Percentiles rank a stretch among this genome's conserved stretches.
These are phyloP conservation scores for Lasioglossum leucozonium DNA, from an alignment of 2,888 invertebrate species.

Conservation along the genomic window DNA sequence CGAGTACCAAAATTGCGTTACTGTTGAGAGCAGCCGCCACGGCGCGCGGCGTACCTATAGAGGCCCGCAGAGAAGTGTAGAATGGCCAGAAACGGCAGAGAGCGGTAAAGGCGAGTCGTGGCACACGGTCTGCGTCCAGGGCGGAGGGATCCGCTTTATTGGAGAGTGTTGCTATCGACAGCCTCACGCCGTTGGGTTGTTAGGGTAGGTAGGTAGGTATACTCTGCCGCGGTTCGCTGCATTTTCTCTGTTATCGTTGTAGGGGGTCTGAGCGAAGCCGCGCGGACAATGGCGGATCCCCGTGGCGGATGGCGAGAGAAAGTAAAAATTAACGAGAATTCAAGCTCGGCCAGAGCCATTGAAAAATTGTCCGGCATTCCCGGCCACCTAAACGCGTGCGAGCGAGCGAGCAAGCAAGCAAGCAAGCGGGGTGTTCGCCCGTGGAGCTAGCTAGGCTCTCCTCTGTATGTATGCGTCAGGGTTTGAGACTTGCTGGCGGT, in stretches of 20 bases:
- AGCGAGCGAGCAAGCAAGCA: slow-evolving; percentile 1
- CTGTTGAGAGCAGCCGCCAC: slow-evolving; percentile 61
- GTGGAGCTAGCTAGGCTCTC: slow-evolving; percentile 9
- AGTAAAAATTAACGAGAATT: slow-evolving; percentile 84
- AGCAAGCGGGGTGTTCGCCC: slow-evolving; percentile 24
- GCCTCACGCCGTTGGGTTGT: slow-evolving; percentile 76
- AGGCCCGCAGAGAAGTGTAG: slow-evolving; percentile 44
- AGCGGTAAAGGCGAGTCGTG: slow-evolving; percentile 56
- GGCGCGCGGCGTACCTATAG: slow-evolving; percentile 32
- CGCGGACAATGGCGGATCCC: slow-evolving; percentile 77
- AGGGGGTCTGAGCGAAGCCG: slow-evolving; percentile 78
- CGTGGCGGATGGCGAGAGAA: slow-evolving; percentile 82
- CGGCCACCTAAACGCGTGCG: slow-evolving; percentile 49
- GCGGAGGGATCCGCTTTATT: slow-evolving; percentile 79
- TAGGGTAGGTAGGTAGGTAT: slow-evolving; percentile 75
- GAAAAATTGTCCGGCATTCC: slow-evolving; percentile 81
- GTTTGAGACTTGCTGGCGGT: slow-evolving; percentile 78
- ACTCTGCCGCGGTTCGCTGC: slow-evolving; percentile 78
- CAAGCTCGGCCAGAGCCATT: slow-evolving; percentile 83
- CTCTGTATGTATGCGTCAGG: slow-evolving; percentile 48
- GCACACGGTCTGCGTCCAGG: slow-evolving; percentile 59
- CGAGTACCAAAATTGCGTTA: slow-evolving; percentile 78
- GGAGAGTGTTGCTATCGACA: slow-evolving; percentile 83
- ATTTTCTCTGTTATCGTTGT: slow-evolving; percentile 83
- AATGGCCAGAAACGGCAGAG: slow-evolving; percentile 46